Evolutionary conservation across 1,140 invertebrate genomes (phyloP), one percentile per base, ranked within the genome.

Genomic region (Drosophila melanica): DNA sequence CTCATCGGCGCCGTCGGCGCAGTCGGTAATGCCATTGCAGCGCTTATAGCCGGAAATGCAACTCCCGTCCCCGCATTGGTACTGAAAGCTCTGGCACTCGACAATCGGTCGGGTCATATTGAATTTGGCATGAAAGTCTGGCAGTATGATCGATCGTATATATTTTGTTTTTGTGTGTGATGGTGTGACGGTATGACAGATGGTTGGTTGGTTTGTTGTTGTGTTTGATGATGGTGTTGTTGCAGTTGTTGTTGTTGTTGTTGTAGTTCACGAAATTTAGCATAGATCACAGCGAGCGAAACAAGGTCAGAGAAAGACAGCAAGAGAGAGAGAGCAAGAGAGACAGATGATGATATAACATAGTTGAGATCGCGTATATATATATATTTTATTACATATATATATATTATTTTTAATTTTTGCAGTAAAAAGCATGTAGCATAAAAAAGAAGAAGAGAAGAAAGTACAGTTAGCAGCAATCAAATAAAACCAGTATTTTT

Each of bases 1-100:
- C 92, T 96, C 95, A 90, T 96, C 95, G 78, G 94, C 94, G 75
- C 93, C 93, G 90, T 95, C 95, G 67, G 92, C 90, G 92, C 95
- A 96, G 91, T 96, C 95, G 70, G 92, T 92, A 74, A 93, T 91
- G 72, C 94, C 93, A 92, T 96, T 95, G 93, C 95, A 96, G 77
- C 93, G 92, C 79, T 94, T 93, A 78, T 93, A 93, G 74, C 92
- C 92, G 65, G 93, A 91, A 82, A 96, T 94, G 92, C 95, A 96
- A 76, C 92, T 93, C 60, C 95, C 95, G 82, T 94, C 95, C 73
- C 92, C 90, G 90, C 95, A 96, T 84, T 92, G 92, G 90, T 95
- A 96, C 47, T 92, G 90, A 60, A 73, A 84, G 51, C 69, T 81
- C 47, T 75, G 58, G 71, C 90, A 91, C 65, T 91, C 85, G 62